Percentiles rank a stretch among this genome's conserved stretches.
phyloP scores from a whole-genome alignment of 2,113 vertebrate species.

The Toxostoma redivivum region DNA sequence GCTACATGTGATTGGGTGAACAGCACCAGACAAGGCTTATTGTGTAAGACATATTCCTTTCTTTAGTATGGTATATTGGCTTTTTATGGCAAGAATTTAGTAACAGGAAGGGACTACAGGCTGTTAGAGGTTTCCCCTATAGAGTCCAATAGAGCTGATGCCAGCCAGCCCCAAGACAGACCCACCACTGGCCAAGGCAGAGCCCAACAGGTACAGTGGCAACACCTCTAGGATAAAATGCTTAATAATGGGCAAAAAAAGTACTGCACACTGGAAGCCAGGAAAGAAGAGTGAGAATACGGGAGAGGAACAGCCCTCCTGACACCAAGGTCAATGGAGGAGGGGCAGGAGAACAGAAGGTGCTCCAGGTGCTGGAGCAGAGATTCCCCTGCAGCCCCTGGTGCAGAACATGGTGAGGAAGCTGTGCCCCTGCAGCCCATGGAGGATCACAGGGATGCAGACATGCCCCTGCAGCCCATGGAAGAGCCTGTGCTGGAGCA shows the following conservation, averaged over 20 bases:
- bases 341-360: background rate
- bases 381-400: accelerated
- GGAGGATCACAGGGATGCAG: background rate
- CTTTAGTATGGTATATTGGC: background rate
- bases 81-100: background rate
- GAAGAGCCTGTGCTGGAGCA: background rate
- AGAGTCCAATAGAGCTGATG: accelerated
- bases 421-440: no score
- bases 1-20: background rate
- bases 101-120: background rate
- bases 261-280: background rate
- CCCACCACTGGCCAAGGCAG: background rate
- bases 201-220: background rate
- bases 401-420: background rate
- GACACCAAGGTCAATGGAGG: background rate
- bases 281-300: background rate
- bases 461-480: background rate
- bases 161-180: background rate
- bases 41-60: background rate
- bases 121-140: background rate
- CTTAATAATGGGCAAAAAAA: background rate
- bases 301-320: background rate
- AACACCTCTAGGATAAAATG: background rate
- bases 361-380: accelerated
- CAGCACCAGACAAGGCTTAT: background rate